Conservation (phyloP, 2,888 invertebrate species). For the Volucella bombylans region DNA sequence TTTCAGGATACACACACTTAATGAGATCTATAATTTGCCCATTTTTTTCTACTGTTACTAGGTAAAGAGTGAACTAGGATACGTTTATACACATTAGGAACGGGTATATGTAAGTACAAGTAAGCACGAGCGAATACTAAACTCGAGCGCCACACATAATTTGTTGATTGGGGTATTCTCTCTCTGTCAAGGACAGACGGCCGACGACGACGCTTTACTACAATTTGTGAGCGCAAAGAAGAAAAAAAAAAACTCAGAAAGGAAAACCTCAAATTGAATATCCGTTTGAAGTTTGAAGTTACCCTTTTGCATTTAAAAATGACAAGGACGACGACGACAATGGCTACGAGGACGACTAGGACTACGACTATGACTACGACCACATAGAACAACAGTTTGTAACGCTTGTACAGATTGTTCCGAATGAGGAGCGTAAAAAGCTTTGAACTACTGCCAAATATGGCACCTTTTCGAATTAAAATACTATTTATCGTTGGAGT, state of each 20-base stretch:
- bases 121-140: constrained; percentile 53
- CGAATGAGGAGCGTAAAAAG: constrained; percentile 52
- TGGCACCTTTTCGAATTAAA: constrained; percentile 70
- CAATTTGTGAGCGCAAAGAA: constrained; percentile 12
- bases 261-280: constrained; percentile 33
- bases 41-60: constrained; percentile 1
- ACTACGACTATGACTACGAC: background rate
- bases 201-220: constrained; percentile 21
- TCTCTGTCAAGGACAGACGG: constrained; percentile 58
- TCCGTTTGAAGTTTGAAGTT: constrained; percentile 40
- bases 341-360: constrained; percentile 36
- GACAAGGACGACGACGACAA: constrained; percentile 34
- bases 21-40: too few relatives aligned
- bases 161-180: constrained; percentile 60
- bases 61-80: constrained; percentile 9
- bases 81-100: background rate
- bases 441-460: constrained; percentile 68
- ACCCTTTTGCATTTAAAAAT: constrained; percentile 49
- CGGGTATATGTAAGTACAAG: constrained; percentile 8
- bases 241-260: constrained; percentile 14
- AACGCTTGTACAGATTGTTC: constrained; percentile 43
- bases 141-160: constrained; percentile 40
- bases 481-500: constrained; percentile 64
- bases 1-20: constrained; percentile 26
- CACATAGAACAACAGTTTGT: constrained; percentile 13